Evolutionary conservation across 2,797 vertebrate genomes (phyloP), one percentile per base, ranked within the genome.

Genomic region (Microtus obscurus): DNA sequence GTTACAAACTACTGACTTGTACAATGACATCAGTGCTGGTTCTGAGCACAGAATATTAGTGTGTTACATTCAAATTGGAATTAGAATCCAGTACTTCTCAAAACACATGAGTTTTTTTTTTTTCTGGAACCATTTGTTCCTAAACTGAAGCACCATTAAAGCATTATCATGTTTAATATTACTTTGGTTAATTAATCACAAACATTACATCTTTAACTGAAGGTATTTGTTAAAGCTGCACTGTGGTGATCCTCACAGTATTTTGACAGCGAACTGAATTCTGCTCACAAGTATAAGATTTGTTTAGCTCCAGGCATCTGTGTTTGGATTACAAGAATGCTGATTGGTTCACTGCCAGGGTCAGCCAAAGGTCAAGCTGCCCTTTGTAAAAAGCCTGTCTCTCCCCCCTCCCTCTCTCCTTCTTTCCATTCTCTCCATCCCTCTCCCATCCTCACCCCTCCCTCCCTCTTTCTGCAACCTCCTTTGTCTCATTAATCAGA

Each of bases 341-440:
- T 99, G 99, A 99, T 99, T 99, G 99, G 99, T 99, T 99, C 99
- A 98, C 98, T 99, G 99, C 99, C 99, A 99, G 99, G 98, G 97
- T 98, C 98, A 99, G 98, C 98, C 98, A 99, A 98, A 99, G 99
- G 99, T 99, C 99, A 99, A 99, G 98, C 99, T 99, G 98, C 99
- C 99, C 98, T 99, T 98, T 99, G 99, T 99, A 99, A 98, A 48
- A 78, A 78, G 29, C 45, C 98, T 95, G 79, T 59, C 77, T 94
- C 93, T 87, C 79, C 87, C 83, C 82, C 89, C 83, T 94, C 81
- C 34, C 83, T 74, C 6, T 96, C 94, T 95, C 45, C 40, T 90
- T 98, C 98, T 98, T 97, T 98, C 98, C 97, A 59, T 97, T 96
- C 94, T 80, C 29, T 80, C 97, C 1, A 5, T 11, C 48, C 9